Conservation (phyloP, 2,888 invertebrate genomes). For the Eupelmus urozonus region DNA sequence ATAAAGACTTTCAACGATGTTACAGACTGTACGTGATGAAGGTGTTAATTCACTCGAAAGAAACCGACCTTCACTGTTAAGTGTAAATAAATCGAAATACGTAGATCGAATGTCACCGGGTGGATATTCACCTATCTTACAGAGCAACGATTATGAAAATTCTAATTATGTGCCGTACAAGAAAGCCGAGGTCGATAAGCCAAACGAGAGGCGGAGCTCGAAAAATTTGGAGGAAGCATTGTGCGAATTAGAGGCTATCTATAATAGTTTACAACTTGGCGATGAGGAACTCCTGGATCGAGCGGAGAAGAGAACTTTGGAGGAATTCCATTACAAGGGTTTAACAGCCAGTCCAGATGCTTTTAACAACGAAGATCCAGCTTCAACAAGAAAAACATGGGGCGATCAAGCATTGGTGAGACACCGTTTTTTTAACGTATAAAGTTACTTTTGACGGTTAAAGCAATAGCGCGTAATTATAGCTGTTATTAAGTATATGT, state of each 20-base stretch:
- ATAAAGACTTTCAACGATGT: neutral
- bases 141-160: conserved; percentile 37
- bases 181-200: neutral
- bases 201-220: conserved; percentile 79
- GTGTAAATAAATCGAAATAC: conserved; percentile 35
- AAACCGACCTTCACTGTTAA: conserved; percentile 34
- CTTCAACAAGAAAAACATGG: conserved; percentile 50
- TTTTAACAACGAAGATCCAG: conserved; percentile 60
- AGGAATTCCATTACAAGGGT: conserved; percentile 76
- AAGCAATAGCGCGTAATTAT: neutral
- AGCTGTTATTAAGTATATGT: neutral
- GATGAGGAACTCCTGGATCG: conserved; percentile 90
- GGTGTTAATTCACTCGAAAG: conserved; percentile 3
- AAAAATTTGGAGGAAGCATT: conserved; percentile 92
- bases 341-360: conserved; percentile 50
- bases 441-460: neutral
- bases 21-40: conserved; percentile 5
- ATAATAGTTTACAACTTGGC: conserved; percentile 90
- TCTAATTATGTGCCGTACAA: conserved; percentile 18
- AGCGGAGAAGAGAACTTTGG: conserved; percentile 85
- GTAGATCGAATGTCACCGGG: conserved; percentile 20
- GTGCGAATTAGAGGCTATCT: conserved; percentile 93
- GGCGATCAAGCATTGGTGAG: conserved; percentile 23
- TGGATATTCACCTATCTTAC: conserved; percentile 3
- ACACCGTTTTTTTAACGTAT: neutral